These are phyloP conservation scores for Drosophila peninsularis DNA, from an alignment of 2,888 invertebrate species.

Conservation along the genomic window DNA sequence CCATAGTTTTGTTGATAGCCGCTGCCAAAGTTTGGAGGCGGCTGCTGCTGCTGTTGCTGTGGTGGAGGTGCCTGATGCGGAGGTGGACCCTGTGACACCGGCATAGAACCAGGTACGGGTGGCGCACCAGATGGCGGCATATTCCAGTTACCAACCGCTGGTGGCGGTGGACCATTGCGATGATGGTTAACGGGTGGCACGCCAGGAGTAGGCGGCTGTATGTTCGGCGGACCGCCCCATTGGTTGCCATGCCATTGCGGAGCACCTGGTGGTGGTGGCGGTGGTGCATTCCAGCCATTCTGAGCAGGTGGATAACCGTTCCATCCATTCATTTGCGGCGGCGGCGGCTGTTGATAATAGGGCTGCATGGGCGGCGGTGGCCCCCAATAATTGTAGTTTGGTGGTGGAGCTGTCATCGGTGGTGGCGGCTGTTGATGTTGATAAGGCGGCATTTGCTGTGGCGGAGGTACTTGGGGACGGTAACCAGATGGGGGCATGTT, in stretches of 20 bases:
- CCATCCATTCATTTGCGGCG: constrained; percentile 83
- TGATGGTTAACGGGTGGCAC: constrained; percentile 55
- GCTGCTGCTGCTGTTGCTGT: constrained; percentile 38
- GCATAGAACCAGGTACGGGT: constrained; percentile 64
- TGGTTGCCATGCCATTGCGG: constrained; percentile 76
- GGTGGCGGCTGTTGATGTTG: constrained; percentile 72
- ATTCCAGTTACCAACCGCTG: constrained; percentile 66
- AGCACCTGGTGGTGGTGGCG: constrained; percentile 72
- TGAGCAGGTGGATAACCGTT: constrained; percentile 75
- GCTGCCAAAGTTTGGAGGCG: constrained; percentile 85
- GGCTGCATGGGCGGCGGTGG: constrained; percentile 71
- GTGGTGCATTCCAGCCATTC: constrained; percentile 80
- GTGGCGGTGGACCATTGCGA: constrained; percentile 68
- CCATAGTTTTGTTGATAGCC: constrained; percentile 93
- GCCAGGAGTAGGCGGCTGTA: constrained; percentile 64
- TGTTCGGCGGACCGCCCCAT: constrained; percentile 73
- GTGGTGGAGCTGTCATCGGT: constrained; percentile 75
- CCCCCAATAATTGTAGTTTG: constrained; percentile 82
- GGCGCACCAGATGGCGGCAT: constrained; percentile 57
- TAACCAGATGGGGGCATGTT: constrained; percentile 58
- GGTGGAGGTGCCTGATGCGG: constrained; percentile 53
- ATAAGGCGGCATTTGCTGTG: constrained; percentile 68
- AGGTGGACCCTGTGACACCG: constrained; percentile 60
- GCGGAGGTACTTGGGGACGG: constrained; percentile 69
- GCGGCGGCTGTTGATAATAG: constrained; percentile 83